These are phyloP conservation scores for Rhagonycha lutea DNA, from an alignment of 2,888 invertebrate species.

Conservation along the genomic window DNA sequence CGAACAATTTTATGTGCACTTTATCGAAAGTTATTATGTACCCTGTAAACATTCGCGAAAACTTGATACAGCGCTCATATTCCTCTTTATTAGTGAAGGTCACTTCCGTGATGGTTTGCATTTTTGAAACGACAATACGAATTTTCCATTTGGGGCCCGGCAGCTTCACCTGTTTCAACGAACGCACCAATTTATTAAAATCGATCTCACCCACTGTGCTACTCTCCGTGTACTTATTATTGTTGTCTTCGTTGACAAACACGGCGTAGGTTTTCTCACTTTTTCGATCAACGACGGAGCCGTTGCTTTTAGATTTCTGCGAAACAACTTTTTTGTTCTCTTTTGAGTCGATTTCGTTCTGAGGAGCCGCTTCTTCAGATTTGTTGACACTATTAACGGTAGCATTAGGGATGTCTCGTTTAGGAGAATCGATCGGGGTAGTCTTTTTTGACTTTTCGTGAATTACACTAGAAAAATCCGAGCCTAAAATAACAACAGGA, in stretches of 20 bases:
- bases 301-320: neutral
- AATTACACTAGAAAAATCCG: neutral
- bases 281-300: neutral
- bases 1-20: slow-evolving; percentile 49
- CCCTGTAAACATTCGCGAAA: slow-evolving; percentile 11
- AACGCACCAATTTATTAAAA: slow-evolving; percentile 27
- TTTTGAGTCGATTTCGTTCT: neutral
- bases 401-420: neutral
- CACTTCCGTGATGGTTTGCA: slow-evolving; percentile 25
- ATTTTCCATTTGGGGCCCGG: slow-evolving; percentile 29
- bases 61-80: slow-evolving; percentile 25
- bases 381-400: too few relatives aligned
- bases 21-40: slow-evolving; percentile 19
- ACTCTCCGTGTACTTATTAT: neutral
- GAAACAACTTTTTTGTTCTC: neutral
- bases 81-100: slow-evolving; percentile 26
- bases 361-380: neutral
- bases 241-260: neutral
- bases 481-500: neutral
- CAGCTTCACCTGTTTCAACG: slow-evolving; percentile 22
- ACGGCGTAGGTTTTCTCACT: neutral
- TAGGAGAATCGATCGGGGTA: neutral
- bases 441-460: neutral
- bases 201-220: slow-evolving; percentile 6
- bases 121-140: slow-evolving; percentile 18